Percentiles rank a stretch among this genome's conserved stretches.
Evolutionary conservation across 2,113 vertebrate genomes (phyloP).

Genomic region (Meleagris gallopavo): DNA sequence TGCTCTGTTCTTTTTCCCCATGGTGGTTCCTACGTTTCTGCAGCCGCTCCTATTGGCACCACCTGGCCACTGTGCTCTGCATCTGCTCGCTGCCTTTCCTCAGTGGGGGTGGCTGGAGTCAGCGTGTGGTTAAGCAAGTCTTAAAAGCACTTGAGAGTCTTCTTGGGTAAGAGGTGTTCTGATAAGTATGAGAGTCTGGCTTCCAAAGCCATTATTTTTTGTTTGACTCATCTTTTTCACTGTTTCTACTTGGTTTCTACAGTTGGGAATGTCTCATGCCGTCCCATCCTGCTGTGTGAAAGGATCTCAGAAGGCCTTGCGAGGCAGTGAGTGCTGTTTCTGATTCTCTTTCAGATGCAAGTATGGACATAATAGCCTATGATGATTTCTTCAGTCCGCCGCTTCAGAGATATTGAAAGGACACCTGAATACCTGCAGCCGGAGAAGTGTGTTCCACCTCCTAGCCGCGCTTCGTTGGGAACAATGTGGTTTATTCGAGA

Average conservation of each 20-base stretch:
- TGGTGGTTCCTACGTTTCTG: background rate
- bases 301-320: background rate
- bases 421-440: conserved; percentile 93
- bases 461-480: conserved; percentile 75
- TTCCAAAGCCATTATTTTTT: background rate
- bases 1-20: background rate
- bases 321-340: background rate
- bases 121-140: conserved; percentile 13
- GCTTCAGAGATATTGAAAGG: conserved; percentile 95
- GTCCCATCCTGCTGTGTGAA: rapidly evolving
- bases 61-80: background rate
- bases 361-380: conserved; percentile 84
- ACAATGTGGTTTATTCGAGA: conserved; percentile 98
- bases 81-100: background rate
- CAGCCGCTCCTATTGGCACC: background rate
- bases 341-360: conserved; percentile 82
- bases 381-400: conserved; percentile 89
- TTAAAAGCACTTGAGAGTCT: conserved; percentile 10
- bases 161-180: background rate
- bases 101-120: background rate
- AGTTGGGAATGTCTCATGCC: rapidly evolving
- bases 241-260: background rate
- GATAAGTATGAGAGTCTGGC: background rate
- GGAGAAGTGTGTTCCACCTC: conserved; percentile 92
- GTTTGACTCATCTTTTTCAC: background rate